Conservation (phyloP, 2,113 vertebrate genomes). For the Microcebus lehilahytsara region DNA sequence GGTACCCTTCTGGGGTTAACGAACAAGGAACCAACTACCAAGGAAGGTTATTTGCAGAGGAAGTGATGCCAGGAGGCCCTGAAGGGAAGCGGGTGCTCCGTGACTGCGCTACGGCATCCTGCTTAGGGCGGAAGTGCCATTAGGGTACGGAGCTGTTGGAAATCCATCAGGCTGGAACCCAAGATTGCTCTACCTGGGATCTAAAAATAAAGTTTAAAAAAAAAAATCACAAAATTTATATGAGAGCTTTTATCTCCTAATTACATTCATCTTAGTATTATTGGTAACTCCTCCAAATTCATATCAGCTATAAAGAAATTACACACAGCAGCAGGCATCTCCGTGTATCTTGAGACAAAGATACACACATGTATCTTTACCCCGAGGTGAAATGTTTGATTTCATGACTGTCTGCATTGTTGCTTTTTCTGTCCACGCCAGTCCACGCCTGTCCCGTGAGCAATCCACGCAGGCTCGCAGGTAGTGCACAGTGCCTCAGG, state of each 20-base stretch:
- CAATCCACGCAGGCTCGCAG: rapidly evolving
- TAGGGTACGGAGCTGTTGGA: too few relatives aligned
- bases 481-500: not conserved
- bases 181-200: not conserved
- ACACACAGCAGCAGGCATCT: rapidly evolving
- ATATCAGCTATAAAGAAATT: rapidly evolving
- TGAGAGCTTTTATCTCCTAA: not conserved
- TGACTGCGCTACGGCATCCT: rapidly evolving
- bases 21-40: not conserved
- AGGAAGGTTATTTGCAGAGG: not conserved
- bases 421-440: rapidly evolving
- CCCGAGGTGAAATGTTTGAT: too few relatives aligned
- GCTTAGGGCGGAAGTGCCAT: not conserved
- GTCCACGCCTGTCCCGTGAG: rapidly evolving
- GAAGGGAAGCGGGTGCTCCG: rapidly evolving
- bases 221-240: too few relatives aligned
- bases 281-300: not conserved
- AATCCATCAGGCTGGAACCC: not conserved
- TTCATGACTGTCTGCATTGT: not conserved
- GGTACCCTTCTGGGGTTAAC: too few relatives aligned
- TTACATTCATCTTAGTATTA: not conserved
- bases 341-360: not conserved
- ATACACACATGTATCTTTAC: rapidly evolving
- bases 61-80: not conserved
- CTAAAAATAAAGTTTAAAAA: not conserved